Evolutionary conservation across 2,113 vertebrate genomes (phyloP).

Genomic region (Pterocles gutturalis): DNA sequence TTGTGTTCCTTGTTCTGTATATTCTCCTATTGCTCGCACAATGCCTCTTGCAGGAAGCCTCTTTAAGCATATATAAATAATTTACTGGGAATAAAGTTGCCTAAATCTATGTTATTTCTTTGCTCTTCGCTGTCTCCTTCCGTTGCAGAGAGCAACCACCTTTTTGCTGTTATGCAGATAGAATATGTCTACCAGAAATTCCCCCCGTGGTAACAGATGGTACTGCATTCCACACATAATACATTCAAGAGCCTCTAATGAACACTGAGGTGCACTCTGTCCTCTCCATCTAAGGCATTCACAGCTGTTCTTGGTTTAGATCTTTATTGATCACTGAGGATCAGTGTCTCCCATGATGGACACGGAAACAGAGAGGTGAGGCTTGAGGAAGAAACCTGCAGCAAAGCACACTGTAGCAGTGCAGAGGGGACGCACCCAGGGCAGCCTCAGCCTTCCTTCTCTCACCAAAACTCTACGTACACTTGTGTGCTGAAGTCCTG

Average conservation of each 20-base stretch:
- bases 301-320: neutral
- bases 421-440: neutral
- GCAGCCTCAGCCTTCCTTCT: neutral
- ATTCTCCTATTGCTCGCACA: neutral
- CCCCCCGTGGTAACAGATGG: neutral
- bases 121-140: neutral
- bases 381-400: neutral
- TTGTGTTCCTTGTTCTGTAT: neutral
- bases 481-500: conserved; percentile 99
- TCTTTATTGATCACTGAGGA: neutral
- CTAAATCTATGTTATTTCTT: neutral
- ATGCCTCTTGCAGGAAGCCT: neutral
- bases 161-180: neutral
- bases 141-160: neutral
- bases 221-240: neutral
- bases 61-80: neutral
- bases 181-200: neutral
- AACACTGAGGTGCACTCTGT: neutral
- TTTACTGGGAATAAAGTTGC: neutral
- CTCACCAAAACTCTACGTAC: conserved; percentile 80
- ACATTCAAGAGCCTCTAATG: neutral
- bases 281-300: neutral
- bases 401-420: neutral
- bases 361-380: neutral
- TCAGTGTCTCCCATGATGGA: neutral